Base-by-base conservation (phyloP, 2,797 vertebrate genomes). In the Fistularia commersonii region DNA sequence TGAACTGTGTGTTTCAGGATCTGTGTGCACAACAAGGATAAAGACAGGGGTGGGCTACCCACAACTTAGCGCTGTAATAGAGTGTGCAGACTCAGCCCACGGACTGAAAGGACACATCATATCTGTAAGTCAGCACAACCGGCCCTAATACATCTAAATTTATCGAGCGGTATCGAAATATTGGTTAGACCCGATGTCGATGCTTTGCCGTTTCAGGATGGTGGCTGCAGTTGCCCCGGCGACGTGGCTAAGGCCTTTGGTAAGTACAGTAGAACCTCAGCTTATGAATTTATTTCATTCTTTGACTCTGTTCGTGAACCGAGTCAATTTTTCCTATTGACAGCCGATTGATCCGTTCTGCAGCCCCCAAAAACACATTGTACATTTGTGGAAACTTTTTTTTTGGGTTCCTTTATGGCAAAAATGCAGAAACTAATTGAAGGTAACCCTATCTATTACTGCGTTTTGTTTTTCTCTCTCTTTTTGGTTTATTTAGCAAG, bases 241-340 rank as follows among this genome's bases (percentile, higher is more conserved):
- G 97, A 99, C 82, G 95, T 99, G 66, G 96, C 97, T 54, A 99
- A 99, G 89, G 97, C 97, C 7, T 99, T 99, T 81, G 97, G 97
- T 98, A 77, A 91, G 91, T 60, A 8, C 15, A 8, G 11, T 15
- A 32, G 32, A 36, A 34, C 11, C 23, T 23, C 23, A 23, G 23
- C 23, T 23, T 23, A 4, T 4, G 23, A 23, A 23, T 23, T 23
- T 2, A 23, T 2, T 23, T 23, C 2, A 4, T 23, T 23, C 23
- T 23, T 23, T 23, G 2, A 23, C 23, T 23, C 23, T 4, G 23
- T 23, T 23, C 23, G 23, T 2, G 23, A 23, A 23, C 23, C 2
- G 2, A 23, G 4, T 23, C 23, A 23, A 23, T 23, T 23, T 23
- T 23, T 23, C 23, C 23, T 4, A 23, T 23, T 23, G 23, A 23